Evolutionary conservation across 1,140 invertebrate species (phyloP), one percentile per base, ranked within the genome.

Genomic region (Campoletis sonorensis): DNA sequence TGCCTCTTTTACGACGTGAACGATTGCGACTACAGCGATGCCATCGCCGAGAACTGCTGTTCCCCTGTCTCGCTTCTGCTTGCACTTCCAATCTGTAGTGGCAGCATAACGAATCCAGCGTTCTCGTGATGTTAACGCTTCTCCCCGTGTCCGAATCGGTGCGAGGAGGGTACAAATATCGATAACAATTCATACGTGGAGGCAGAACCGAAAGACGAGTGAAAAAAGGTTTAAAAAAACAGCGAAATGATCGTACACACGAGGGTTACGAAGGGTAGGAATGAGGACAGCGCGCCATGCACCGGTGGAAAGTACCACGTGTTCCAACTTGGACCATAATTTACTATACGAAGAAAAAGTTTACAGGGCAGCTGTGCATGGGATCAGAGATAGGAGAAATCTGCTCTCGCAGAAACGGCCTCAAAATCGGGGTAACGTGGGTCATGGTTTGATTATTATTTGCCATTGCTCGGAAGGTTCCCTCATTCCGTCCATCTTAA

Each of bases 71-170:
- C 30, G 30, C 40, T 13, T 8, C 5, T 27, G 26, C 54, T 15
- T 33, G 58, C 27, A 77, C 33, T 27, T 77, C 73, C 73, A 37
- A 33, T 30, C 16, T n/a, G n/a, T 11, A 40, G 27, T 18, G 26
- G 49, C 54, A 54, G 73, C 73, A 77, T 77, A 54, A 77, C 73
- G 73, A 77, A 77, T 26, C 54, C 73, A 10, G 49, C 11, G 54
- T 33, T 18, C 54, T 37, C 54, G 23, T 54, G n/a, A 64, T 37
- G 73, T 64, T 77, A 21, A n/a, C 27, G 21, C 61, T 5, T 64
- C 27, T 64, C 49, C n/a, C 23, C 71, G 71, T 73, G 45, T 75
- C 51, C 51, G 72, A 21, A 70, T 70, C 68, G 30, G 37, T 49
- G 16, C 72, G 21, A 2, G 49, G 37, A 64, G 73, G 73, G 51